A percentile compares a stretch with the other conserved stretches of the same genome.
Conservation (phyloP, 2,888 invertebrate genomes). For the Marronus borbonicus region DNA sequence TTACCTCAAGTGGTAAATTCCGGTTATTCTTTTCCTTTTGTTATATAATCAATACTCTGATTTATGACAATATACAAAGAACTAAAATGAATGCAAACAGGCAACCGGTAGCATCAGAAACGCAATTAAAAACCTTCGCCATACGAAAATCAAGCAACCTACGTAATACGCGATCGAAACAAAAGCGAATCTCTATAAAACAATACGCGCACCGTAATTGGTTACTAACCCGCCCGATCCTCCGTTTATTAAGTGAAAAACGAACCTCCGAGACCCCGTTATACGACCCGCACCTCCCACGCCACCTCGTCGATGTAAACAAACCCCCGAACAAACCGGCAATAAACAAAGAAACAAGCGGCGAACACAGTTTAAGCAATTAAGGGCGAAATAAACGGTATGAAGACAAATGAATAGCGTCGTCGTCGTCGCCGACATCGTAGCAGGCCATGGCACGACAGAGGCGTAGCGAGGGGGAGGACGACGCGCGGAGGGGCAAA, state of each 20-base stretch:
- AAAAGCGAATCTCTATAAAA: constrained; percentile 6
- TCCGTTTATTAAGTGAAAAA: constrained; percentile 22
- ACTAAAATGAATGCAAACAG: no score
- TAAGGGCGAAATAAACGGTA: constrained; percentile 57
- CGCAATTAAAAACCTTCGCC: no score
- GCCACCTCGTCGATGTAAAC: constrained; percentile 41
- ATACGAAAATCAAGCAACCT: no score
- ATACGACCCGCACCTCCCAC: background rate
- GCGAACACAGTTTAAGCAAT: constrained; percentile 57
- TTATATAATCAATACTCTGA: no score
- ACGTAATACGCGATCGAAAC: background rate
- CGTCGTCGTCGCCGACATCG: constrained; percentile 56
- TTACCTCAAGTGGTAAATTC: no score
- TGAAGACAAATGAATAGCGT: constrained; percentile 64
- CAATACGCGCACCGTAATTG: constrained; percentile 6
- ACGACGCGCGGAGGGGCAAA: constrained; percentile 23
- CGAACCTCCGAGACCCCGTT: background rate
- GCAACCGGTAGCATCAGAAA: no score
- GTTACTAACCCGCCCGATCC: background rate
- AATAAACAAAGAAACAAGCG: constrained; percentile 54
- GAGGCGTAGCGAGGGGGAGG: background rate
- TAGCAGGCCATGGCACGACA: constrained; percentile 40
- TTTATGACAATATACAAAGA: no score
- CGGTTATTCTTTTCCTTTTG: no score
- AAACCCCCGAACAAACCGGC: constrained; percentile 45